Evolutionary conservation across 2,797 vertebrate species (phyloP).

Genomic region (Myotis vivesi): DNA sequence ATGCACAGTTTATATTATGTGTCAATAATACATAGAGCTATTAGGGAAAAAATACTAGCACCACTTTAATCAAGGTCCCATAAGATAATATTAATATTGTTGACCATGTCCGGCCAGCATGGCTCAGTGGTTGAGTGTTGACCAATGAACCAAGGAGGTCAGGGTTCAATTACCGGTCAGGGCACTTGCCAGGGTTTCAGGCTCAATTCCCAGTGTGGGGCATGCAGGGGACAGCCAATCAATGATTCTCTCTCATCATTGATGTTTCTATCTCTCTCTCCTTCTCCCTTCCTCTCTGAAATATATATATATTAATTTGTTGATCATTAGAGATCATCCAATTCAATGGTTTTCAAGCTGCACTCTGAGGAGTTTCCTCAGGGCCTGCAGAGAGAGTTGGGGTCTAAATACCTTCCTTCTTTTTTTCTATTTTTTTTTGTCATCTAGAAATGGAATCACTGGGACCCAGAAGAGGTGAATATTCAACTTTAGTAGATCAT

Average conservation of each 20-base stretch:
- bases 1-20: background rate
- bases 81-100: background rate
- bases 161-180: no score
- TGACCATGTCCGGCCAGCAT: background rate
- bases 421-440: background rate
- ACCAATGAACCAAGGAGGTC: no score
- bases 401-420: background rate
- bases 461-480: background rate
- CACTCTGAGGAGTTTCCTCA: background rate
- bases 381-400: background rate
- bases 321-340: background rate
- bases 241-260: no score
- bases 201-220: no score
- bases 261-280: no score
- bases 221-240: no score
- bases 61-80: background rate
- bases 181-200: no score
- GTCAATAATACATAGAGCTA: background rate
- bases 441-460: background rate
- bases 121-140: background rate
- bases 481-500: background rate
- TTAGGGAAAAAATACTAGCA: constrained; percentile 16
- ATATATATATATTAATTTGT: background rate
- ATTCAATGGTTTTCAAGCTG: background rate
- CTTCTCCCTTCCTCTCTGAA: no score